These are phyloP conservation scores for Perognathus longimembris DNA, from an alignment of 2,113 vertebrate genomes.

Conservation along the genomic window DNA sequence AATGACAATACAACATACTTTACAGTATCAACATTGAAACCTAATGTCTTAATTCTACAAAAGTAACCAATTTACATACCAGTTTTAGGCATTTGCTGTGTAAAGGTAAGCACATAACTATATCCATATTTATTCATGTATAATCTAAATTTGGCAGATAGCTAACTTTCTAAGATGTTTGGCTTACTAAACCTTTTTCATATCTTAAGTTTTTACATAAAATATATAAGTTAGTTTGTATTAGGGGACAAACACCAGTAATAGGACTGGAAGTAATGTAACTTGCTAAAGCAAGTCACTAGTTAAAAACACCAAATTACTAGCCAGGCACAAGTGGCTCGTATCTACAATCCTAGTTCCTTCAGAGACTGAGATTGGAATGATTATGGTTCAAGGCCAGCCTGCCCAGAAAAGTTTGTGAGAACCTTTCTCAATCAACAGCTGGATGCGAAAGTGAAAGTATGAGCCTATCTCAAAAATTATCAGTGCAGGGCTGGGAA, in stretches of 20 bases:
- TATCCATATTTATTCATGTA: neutral
- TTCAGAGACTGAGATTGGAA: too few relatives aligned
- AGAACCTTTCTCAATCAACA: too few relatives aligned
- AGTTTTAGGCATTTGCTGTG: slow-evolving; percentile 50
- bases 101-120: slow-evolving; percentile 13
- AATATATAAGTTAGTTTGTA: neutral
- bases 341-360: too few relatives aligned
- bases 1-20: too few relatives aligned
- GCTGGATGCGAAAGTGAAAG: too few relatives aligned
- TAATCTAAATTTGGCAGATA: slow-evolving; percentile 34
- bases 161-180: slow-evolving; percentile 31
- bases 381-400: too few relatives aligned
- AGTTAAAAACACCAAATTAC: neutral
- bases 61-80: slow-evolving; percentile 41
- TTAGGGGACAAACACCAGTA: neutral
- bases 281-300: neutral
- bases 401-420: too few relatives aligned
- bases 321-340: too few relatives aligned
- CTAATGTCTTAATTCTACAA: neutral
- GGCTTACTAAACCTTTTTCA: slow-evolving; percentile 40
- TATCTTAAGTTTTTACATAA: slow-evolving; percentile 43
- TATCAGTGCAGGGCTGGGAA: too few relatives aligned
- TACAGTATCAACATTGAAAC: too few relatives aligned
- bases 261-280: neutral
- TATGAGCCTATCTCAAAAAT: too few relatives aligned